These are phyloP conservation scores for Raja brachyura DNA, from an alignment of 2,113 vertebrate species.

Conservation along the genomic window DNA sequence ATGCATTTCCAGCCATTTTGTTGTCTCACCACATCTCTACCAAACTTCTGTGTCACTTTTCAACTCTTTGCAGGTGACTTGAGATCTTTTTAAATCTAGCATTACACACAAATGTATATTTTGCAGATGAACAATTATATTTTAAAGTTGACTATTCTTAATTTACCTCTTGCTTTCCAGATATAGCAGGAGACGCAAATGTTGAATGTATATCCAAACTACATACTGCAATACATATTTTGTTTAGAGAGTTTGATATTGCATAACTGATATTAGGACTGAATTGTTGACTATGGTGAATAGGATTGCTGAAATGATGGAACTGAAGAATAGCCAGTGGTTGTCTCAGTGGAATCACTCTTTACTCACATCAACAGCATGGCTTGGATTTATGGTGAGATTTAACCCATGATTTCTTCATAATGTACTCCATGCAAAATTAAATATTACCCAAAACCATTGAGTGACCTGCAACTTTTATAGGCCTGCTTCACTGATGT, in stretches of 20 bases:
- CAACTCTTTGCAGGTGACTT: background rate
- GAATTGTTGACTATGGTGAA: background rate
- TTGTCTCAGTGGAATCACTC: background rate
- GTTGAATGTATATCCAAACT: background rate
- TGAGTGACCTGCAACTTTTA: background rate
- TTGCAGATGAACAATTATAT: background rate
- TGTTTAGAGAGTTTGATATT: background rate
- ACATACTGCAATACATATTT: background rate
- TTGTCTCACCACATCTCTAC: background rate
- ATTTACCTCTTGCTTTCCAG: background rate
- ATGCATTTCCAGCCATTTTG: background rate
- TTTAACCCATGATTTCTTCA: constrained; percentile 33
- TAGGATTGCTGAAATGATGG: background rate
- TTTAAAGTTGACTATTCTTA: background rate
- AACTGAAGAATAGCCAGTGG: background rate
- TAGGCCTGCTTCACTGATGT: constrained; percentile 39
- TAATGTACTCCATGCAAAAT: constrained; percentile 40
- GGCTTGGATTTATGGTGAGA: constrained; percentile 39
- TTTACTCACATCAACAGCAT: background rate
- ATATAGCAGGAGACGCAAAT: background rate
- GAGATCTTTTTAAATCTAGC: background rate
- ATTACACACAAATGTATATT: background rate
- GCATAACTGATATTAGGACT: background rate
- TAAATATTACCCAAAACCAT: constrained; percentile 30
- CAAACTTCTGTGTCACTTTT: background rate